Conservation (phyloP, 2,888 invertebrate species). For the Hylaea fasciaria region DNA sequence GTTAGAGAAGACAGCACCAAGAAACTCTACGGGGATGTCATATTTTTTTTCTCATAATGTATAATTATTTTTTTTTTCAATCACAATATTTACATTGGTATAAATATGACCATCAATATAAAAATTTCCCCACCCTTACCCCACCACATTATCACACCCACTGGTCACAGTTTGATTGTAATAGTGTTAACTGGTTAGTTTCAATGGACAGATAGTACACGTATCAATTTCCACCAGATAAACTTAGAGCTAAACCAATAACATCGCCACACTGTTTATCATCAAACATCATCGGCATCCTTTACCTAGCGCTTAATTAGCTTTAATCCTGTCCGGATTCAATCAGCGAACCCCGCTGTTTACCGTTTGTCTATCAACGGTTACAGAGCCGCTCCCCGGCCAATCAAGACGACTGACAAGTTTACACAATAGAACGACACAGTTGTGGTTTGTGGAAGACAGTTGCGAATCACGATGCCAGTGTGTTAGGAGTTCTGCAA, state of each 20-base stretch:
- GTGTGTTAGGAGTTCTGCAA: neutral
- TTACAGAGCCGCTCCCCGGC: constrained; percentile 19
- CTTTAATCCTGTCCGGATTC: constrained; percentile 17
- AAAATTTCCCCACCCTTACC: too few species aligned
- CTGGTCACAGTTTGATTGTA: neutral
- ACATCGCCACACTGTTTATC: constrained; percentile 15
- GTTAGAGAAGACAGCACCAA: too few species aligned
- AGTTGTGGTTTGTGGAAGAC: constrained; percentile 2
- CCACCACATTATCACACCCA: too few species aligned
- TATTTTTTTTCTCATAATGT: too few species aligned
- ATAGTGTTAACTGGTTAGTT: neutral
- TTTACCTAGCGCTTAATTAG: constrained; percentile 21
- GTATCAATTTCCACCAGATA: neutral
- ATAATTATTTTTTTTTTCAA: too few species aligned
- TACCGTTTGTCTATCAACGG: constrained; percentile 29
- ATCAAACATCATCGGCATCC: constrained; percentile 16
- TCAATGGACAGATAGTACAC: neutral
- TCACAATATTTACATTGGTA: too few species aligned
- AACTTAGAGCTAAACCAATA: constrained; percentile 6
- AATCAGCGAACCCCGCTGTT: constrained; percentile 22
- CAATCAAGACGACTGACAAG: constrained; percentile 37
- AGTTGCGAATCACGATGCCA: neutral
- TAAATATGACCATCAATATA: too few species aligned
- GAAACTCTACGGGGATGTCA: too few species aligned
- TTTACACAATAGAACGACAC: constrained; percentile 30